Base-by-base conservation (phyloP, 1,140 invertebrate genomes). In the Tetramorium alpestre region DNA sequence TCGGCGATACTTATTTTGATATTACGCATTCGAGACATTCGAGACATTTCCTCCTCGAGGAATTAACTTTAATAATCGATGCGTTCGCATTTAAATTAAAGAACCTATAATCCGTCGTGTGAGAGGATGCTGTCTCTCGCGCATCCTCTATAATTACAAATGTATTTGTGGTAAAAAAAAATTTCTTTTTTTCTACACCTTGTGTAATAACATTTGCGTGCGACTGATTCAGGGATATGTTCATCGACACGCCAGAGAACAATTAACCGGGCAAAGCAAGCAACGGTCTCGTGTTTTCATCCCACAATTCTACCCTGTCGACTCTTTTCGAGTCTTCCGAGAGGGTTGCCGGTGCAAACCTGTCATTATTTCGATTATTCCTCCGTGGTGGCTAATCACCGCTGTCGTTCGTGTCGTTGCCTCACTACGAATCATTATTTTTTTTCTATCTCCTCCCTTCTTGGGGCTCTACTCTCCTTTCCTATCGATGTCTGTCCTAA, bases 291-390 rank as follows among this genome's bases (percentile, higher is more conserved):
- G 62, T 77, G 81, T 87, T 85, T 89, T 88, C 84, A 85, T 82
- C 86, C 77, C 73, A 44, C 88, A 58, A 54, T 60, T 69, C 33
- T 47, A 16, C 38, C 44, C 72, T 75, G 60, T 87, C 76, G 60
- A 81, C 76, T 88, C 76, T 86, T 41, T 80, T 80, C 70, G 70
- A 54, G 64, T 44, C 70, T 44, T 56, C 49, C 64, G 38, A 67
- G 72, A 86, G 73, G 73, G 81, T 81, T 86, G 76, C 77, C 70
- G 93, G 92, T 94, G 92, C 93, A 94, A 94, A 92, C 92, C 93
- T 87, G 86, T 94, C 93, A 94, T 95, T 95, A 95, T 94, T 93
- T 89, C 92, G 92, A 94, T 94, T 93, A 94, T 94, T 93, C 94
- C 94, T 94, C 93, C 92, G 87, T 91, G 90, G 86, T 87, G 91